A percentile compares a stretch with the other conserved stretches of the same genome.
These are phyloP conservation scores for Limnephilus lunatus DNA, from an alignment of 2,888 invertebrate species.

Conservation along the genomic window DNA sequence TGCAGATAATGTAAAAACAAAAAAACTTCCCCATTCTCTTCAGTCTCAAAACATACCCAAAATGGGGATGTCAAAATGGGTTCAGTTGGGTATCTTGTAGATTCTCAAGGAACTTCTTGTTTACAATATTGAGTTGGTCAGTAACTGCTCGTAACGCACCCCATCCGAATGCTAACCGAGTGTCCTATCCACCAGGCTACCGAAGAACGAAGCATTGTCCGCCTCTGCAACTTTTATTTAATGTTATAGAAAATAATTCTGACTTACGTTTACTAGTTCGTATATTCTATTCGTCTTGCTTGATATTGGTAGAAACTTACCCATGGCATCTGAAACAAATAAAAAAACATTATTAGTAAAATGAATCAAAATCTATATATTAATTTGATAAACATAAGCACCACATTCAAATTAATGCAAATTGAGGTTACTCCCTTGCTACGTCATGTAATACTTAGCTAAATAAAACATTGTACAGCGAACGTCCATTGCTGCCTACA, in stretches of 20 bases:
- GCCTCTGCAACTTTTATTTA: background rate
- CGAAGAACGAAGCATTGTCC: background rate
- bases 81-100: background rate
- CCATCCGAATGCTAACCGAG: background rate
- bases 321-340: constrained; percentile 89
- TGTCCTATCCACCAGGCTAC: background rate
- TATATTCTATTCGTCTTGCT: background rate
- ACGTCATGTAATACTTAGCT: constrained; percentile 53
- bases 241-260: background rate
- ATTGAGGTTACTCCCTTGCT: background rate
- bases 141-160: background rate
- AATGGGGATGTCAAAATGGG: too few species aligned
- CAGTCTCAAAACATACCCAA: too few species aligned
- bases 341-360: constrained; percentile 55
- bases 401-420: background rate
- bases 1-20: too few species aligned
- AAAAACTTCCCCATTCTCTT: too few species aligned
- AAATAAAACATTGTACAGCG: constrained; percentile 66
- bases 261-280: background rate
- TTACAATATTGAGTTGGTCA: background rate
- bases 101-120: background rate
- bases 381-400: background rate
- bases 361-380: background rate
- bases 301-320: constrained; percentile 75
- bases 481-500: background rate